Conservation (phyloP, 2,888 invertebrate genomes). For the Clusia tigrina region DNA sequence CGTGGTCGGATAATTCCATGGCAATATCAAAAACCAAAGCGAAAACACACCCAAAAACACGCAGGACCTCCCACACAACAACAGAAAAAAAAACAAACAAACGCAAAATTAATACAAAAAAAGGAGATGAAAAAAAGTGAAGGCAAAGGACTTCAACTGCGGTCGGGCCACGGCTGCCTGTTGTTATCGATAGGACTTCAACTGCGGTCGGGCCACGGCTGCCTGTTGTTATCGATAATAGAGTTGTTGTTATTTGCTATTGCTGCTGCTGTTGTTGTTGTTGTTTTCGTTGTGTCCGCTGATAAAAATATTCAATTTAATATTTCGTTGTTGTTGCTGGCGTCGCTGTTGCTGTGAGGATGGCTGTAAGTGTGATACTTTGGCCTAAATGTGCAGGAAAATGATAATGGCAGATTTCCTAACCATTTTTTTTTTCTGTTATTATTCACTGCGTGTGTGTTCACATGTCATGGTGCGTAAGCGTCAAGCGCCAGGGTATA, state of each 20-base stretch:
- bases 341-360: too few relatives aligned
- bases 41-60: too few relatives aligned
- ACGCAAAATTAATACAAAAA: neutral
- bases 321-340: too few relatives aligned
- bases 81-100: too few relatives aligned
- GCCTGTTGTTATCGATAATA: neutral
- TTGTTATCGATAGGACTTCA: too few relatives aligned
- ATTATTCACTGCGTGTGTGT: neutral
- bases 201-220: too few relatives aligned
- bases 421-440: neutral
- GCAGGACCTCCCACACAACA: too few relatives aligned
- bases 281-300: neutral
- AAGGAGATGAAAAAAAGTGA: neutral
- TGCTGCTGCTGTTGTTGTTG: neutral
- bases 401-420: neutral
- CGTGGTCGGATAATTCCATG: too few relatives aligned
- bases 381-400: conserved; percentile 26
- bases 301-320: conserved; percentile 33
- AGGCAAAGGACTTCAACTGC: neutral
- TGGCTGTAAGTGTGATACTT: conserved; percentile 26
- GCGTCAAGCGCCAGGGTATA: neutral
- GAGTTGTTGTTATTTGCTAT: neutral
- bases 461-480: neutral
- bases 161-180: too few relatives aligned
- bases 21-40: too few relatives aligned